Evolutionary conservation across 2,888 invertebrate species (phyloP), one percentile per base, ranked within the genome.

Genomic region (Dastarcus helophoroides): DNA sequence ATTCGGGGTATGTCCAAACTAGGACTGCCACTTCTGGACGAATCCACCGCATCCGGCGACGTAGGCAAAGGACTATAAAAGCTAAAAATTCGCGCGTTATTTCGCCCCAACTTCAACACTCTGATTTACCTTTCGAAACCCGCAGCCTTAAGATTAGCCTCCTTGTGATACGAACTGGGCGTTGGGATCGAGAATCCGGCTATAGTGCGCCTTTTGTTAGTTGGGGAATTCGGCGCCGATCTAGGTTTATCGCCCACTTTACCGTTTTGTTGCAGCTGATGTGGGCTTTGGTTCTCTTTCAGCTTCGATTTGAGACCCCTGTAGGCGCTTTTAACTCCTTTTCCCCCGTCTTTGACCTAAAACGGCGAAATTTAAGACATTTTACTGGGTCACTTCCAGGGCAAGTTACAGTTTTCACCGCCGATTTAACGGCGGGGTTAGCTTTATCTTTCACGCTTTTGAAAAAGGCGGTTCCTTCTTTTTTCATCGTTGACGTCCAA

Each of bases 371-470:
- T 17, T 17, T 17, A n/a, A n/a, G n/a, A 7, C 6, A 17, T 17
- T 17, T 16, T 32, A 14, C 7, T 15, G 16, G 4, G 2, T 7
- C 19, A 11, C 4, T 10, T 14, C 14, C 24, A 33, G 17, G 3
- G 10, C 11, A 35, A 80, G 83, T 85, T 76, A 90, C 90, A 70
- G 85, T 79, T 73, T 88, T 86, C 36, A 90, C 88, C 54, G 90
- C 90, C 62, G 82, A 84, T 69, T 85, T 88, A 64, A 91, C 78
- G 54, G 89, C 89, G 53, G 90, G 90, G 69, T 90, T 90, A 45
- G 90, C 86, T 79, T 83, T 88, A 55, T 83, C 85, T 60, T 85
- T 88, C 7, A 93, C 79, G 51, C 76, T 85, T 60, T 83, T 85
- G 46, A 89, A 74, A 56, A 89, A 83, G 2, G 81, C 82, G 0